Base-by-base conservation (phyloP, 2,113 vertebrate species). In the Ageneiosus marmoratus region DNA sequence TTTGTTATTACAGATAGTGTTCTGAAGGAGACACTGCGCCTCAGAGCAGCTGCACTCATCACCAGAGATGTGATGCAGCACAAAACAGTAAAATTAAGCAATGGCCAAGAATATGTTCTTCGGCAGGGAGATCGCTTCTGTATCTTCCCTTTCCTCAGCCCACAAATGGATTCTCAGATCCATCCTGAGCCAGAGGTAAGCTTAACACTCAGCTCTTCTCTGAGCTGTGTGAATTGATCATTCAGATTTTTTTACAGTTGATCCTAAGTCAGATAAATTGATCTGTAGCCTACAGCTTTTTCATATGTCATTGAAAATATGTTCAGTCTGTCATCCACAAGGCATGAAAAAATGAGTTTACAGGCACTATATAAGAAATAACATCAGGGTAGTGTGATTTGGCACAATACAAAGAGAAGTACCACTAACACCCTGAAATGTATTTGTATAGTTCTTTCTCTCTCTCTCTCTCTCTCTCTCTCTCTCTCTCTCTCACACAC, bases 61-160 rank as follows among this genome's bases (percentile, higher is more conserved):
- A 95, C 88, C 48, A 94, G 96, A 20, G 95, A 97, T 69, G 94
- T 97, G 15, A 77, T 94, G 80, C 87, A 86, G 77, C 92, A 95
- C 53, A 92, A 94, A 90, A 81, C 67, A 4, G 34, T 97, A 83
- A 85, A 29, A 44, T 87, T 95, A 91, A 93, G 92, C 41, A 90
- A 91, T 0, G 94, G 96, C 29, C 89, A 87, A 83, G 86, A 92
- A 55, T 96, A 95, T 90, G 83, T 41, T 48, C 94, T 97, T 46
- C 93, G 97, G 72, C 89, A 22, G 4, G 96, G 95, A 22, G 96
- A 97, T 88, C 93, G 92, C 56, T 92, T 98, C 44, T 95, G 94
- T 78, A 90, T 97, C 67, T 97, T 98, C 81, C 96, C 96, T n/a
- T 95, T 94, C 84, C 89, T 97, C 84, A 96, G 96, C 87, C 96